Evolutionary conservation across 2,113 vertebrate species (phyloP), one percentile per base, ranked within the genome.

Genomic region (Otocyon megalotis): DNA sequence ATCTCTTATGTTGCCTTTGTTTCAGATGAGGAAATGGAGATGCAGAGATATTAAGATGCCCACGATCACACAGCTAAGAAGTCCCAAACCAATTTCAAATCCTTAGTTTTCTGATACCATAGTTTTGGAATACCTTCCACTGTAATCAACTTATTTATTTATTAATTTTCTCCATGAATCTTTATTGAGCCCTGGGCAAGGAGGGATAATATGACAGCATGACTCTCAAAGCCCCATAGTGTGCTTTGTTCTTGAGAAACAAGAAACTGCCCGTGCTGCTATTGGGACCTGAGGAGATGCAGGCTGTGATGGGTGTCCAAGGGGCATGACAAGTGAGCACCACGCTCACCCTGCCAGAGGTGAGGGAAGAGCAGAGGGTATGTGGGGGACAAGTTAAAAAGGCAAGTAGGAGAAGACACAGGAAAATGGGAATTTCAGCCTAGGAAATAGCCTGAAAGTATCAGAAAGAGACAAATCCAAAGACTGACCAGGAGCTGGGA

Each of bases 281-380:
- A 8, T 10, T 14, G 30, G 5, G n/a, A 50, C 53, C 26, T 1
- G 0, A 13, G 15, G 32, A 30, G 22, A 11, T 15, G 16, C 26
- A 62, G 32, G 30, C 53, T 62, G 8, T 37, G 35, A 26, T 5
- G 37, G 54, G 19, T 14, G 13, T 56, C 26, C 4, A 43, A 76
- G 26, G n/a, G 56, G 3, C 8, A 15, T 14, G 30, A 16, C 20
- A 1, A 22, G 14, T 14, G 3, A 74, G 48, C 7, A 8, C 35
- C 26, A 13, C 0, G 13, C 2, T 12, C 56, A 37, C 43, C n/a
- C 22, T 3, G 22, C 32, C 28, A 26, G 28, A 54, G 19, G 26
- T 17, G 35, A 53, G 58, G 54, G 67, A 74, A 37, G 48, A 58
- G 19, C 26, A 74, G 20, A 2, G 3, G 11, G 12, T 11, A 3